A percentile compares a stretch with the other conserved stretches of the same genome.
Conservation (phyloP, 2,113 vertebrate species). For the Grammomys dolichurus region DNA sequence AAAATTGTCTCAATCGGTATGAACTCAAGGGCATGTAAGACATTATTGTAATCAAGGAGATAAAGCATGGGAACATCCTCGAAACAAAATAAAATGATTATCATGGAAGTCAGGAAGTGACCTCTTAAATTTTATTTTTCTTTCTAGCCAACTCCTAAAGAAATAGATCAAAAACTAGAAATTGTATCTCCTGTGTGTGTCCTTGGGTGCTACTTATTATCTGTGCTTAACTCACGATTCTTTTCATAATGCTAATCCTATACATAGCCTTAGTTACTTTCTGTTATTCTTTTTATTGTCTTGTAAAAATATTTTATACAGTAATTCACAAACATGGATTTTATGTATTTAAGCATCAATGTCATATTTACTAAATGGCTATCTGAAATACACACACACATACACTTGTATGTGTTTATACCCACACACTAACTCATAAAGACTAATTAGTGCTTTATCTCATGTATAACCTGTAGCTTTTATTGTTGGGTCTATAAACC, state of each 20-base stretch:
- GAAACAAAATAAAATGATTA: background rate
- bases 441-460: background rate
- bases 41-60: background rate
- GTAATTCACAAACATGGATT: background rate
- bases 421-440: background rate
- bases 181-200: no score
- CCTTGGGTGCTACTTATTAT: background rate
- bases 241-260: background rate
- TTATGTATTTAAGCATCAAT: background rate
- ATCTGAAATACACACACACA: background rate
- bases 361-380: background rate
- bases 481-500: background rate
- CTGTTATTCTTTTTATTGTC: background rate
- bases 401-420: background rate
- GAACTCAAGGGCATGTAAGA: background rate
- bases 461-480: background rate
- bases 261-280: background rate
- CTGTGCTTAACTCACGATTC: background rate
- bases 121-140: background rate
- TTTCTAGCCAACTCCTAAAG: background rate
- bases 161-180: background rate
- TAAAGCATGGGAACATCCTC: background rate
- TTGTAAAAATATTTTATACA: background rate
- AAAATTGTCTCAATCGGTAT: background rate
- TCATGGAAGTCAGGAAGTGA: background rate